These are phyloP conservation scores for Sesia bembeciformis DNA, from an alignment of 2,888 invertebrate genomes.

Conservation along the genomic window DNA sequence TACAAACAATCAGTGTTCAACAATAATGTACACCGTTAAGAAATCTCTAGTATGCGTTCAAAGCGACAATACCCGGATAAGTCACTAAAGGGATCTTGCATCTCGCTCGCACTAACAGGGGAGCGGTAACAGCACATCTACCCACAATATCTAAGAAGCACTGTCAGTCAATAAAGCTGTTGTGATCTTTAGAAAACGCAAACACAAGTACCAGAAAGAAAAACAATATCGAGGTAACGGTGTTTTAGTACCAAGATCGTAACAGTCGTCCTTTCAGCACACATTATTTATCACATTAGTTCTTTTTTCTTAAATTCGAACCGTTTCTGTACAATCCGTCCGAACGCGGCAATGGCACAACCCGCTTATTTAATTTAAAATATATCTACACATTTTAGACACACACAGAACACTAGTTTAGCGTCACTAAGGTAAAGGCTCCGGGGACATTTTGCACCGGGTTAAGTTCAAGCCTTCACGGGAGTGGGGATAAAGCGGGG, in stretches of 20 bases:
- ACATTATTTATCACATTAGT: conserved; percentile 11
- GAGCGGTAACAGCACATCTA: conserved; percentile 33
- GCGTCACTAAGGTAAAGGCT: conserved; percentile 47
- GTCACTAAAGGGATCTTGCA: not conserved
- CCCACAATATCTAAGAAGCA: not conserved
- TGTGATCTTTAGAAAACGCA: not conserved
- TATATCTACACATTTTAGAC: conserved; percentile 56
- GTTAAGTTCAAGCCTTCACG: conserved; percentile 22
- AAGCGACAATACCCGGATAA: no score
- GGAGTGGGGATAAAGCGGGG: conserved; percentile 37
- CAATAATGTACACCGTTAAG: no score
- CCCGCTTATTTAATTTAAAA: conserved; percentile 31
- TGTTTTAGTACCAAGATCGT: conserved; percentile 7
- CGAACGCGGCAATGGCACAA: conserved; percentile 47
- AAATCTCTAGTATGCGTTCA: no score
- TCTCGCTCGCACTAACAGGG: not conserved
- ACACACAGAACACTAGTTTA: conserved; percentile 60
- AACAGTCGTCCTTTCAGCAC: conserved; percentile 1
- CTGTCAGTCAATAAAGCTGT: not conserved
- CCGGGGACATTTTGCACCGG: conserved; percentile 31
- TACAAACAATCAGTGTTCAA: no score
- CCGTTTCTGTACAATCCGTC: conserved; percentile 15
- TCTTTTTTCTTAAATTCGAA: conserved; percentile 5
- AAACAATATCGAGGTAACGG: conserved; percentile 20
- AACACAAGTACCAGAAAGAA: conserved; percentile 22